Conservation (phyloP, 1,140 invertebrate genomes). For the Conus ventricosus region DNA sequence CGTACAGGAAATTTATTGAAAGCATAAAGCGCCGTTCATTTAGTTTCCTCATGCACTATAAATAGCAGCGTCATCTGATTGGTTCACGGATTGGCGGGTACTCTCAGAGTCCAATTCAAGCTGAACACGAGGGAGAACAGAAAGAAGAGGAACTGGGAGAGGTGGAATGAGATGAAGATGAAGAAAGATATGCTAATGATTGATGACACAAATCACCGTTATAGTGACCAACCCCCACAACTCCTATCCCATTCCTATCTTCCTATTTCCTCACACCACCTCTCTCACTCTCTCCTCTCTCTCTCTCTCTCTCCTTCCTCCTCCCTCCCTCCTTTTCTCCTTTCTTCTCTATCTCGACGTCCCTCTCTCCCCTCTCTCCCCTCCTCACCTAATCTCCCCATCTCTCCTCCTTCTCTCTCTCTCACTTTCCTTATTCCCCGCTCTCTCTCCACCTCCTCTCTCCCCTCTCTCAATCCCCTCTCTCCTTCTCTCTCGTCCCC, state of each 20-base stretch:
- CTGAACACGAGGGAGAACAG: too few relatives aligned
- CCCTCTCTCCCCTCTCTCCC: neutral
- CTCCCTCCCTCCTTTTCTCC: neutral
- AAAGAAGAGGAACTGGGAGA: too few relatives aligned
- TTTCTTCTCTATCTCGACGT: neutral
- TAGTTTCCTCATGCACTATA: too few relatives aligned
- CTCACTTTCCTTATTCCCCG: neutral
- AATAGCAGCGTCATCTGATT: too few relatives aligned
- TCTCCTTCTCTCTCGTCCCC: neutral
- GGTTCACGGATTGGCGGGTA: too few relatives aligned
- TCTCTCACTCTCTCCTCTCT: neutral
- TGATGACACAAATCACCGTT: too few relatives aligned
- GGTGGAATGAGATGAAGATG: too few relatives aligned
- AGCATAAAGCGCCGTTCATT: too few relatives aligned
- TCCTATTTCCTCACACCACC: neutral
- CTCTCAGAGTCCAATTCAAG: too few relatives aligned
- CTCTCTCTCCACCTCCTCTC: neutral
- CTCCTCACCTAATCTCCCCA: neutral
- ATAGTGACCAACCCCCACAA: neutral
- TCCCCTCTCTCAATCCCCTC: neutral
- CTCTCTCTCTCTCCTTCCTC: neutral
- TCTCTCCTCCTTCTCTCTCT: neutral
- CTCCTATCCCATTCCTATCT: neutral
- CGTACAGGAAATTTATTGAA: too few relatives aligned
- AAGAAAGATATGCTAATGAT: too few relatives aligned